A percentile compares a stretch with the other conserved stretches of the same genome.
Evolutionary conservation across 2,888 invertebrate species (phyloP).

Genomic region (Hedychridium roseum): DNA sequence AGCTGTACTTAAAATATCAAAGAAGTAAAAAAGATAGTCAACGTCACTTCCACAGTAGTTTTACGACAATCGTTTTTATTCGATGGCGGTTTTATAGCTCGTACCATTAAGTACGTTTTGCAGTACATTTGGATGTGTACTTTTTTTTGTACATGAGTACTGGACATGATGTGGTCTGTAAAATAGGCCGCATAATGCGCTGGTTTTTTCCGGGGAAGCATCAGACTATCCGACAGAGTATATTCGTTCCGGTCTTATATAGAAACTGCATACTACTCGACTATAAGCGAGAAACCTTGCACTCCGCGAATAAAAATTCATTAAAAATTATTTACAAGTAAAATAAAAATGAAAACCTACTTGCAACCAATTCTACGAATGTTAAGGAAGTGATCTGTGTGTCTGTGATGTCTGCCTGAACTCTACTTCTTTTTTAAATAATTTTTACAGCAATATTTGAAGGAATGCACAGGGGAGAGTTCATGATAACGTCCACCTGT

Average conservation of each 20-base stretch:
- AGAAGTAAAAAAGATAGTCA: constrained; percentile 49
- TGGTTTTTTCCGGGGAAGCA: constrained; percentile 50
- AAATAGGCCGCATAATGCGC: constrained; percentile 43
- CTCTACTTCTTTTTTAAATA: too few relatives aligned
- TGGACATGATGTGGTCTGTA: constrained; percentile 42
- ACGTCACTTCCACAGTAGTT: constrained; percentile 48
- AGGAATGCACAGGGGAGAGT: too few relatives aligned
- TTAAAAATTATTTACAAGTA: background rate
- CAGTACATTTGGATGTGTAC: too few relatives aligned
- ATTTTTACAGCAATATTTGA: too few relatives aligned
- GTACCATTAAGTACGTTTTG: too few relatives aligned
- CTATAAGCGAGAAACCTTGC: constrained; percentile 35
- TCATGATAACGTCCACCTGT: too few relatives aligned
- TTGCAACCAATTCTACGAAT: too few relatives aligned
- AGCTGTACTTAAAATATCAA: too few relatives aligned
- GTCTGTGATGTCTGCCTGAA: too few relatives aligned
- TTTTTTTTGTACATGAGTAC: constrained; percentile 38
- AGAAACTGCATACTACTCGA: constrained; percentile 17
- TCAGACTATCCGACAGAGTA: constrained; percentile 44
- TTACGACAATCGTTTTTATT: constrained; percentile 33
- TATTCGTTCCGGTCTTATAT: constrained; percentile 40
- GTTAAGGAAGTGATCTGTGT: too few relatives aligned
- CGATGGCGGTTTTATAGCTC: constrained; percentile 35
- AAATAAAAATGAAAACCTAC: background rate
- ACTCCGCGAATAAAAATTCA: background rate